Base-by-base conservation (phyloP, 92 coral and sea anemone species). In the Galaxea fascicularis region DNA sequence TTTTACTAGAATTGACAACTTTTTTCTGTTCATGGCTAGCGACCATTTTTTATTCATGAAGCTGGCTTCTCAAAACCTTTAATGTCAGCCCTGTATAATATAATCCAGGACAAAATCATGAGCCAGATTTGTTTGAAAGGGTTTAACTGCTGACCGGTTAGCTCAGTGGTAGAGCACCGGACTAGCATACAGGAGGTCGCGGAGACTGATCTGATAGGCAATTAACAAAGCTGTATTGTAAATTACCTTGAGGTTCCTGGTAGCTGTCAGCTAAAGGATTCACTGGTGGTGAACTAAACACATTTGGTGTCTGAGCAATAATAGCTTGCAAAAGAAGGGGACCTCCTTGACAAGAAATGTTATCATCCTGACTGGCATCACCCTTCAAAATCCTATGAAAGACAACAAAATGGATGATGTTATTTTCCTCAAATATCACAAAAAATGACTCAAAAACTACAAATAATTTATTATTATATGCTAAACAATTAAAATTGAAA, bases 241-340 rank as follows among this genome's bases (percentile, higher is more conserved):
- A 25, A 4, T 60, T 64, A 82, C 86, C 86, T 59, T 71, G 78
- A 68, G 86, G 71, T 25, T 70, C 71, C 62, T 82, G 86, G 41
- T 71, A 70, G 49, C 47, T 52, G 24, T 82, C 86, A 71, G 70
- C 53, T 4, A 56, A 15, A 16, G 71, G 29, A 58, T 64, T 73
- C 14, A 63, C 29, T 73, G 87, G 31, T 63, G 60, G 82, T 27
- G 80, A 30, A 63, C 64, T 65, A 75, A 83, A 83, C 62, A 64
- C 80, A 74, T 13, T 62, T 14, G 87, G 87, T 62, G 82, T 28
- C 26, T 83, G 87, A 10, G 87, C 53, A 49, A 83, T 17, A 47
- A 83, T 75, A 28, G 87, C 87, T 52, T 83, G 87, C n/a, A 83
- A 78, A 3, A 83, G 65, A 15, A 83, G 51, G 47, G 87, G 87